Base-by-base conservation (phyloP, 1,140 invertebrate genomes). In the Zaprionus gabonicus region DNA sequence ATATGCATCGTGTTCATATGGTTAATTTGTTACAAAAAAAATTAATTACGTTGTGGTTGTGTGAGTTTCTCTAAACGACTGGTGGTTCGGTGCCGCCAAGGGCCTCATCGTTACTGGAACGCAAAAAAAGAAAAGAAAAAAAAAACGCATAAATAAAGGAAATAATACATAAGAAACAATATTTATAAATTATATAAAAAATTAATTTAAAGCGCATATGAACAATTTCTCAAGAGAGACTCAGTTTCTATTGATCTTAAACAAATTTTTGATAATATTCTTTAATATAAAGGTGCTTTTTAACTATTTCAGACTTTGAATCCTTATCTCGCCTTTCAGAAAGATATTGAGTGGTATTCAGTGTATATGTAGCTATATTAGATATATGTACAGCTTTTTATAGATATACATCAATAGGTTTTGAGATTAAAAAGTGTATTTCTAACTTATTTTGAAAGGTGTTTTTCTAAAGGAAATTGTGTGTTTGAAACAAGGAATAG, bases 41-140 rank as follows among this genome's bases (percentile, higher is more conserved):
- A 85, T 80, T 91, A 91, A 73, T 67, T 64, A 55, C 62, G 46
- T 36, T 66, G 56, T 74, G 53, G 27, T 78, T 57, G 17, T 72
- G 12, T 41, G 69, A 75, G 58, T 71, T 58, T 38, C 68, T 80
- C 84, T 80, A 92, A 77, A 91, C 85, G 70, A 91, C 90, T 80
- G 90, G 85, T 69, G 90, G 90, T 79, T 91, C 91, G 59, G 90
- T 91, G 69, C 86, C 91, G 41, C 81, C 90, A 41, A 60, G 58
- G 57, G 60, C 63, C 20, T 90, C 85, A 67, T 91, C 76, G 58
- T 76, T 63, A 71, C 84, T 91, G 74, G 7, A 79, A 71, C 17
- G 31, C 51, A 49, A 44, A 71, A 71, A 63, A 58, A 64, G 59
- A 15, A 36, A 80, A 65, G 58, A 4, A 64, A 62, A 15, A 36